These are phyloP conservation scores for Nasonia giraulti DNA, from an alignment of 1,140 invertebrate genomes.

Conservation along the genomic window DNA sequence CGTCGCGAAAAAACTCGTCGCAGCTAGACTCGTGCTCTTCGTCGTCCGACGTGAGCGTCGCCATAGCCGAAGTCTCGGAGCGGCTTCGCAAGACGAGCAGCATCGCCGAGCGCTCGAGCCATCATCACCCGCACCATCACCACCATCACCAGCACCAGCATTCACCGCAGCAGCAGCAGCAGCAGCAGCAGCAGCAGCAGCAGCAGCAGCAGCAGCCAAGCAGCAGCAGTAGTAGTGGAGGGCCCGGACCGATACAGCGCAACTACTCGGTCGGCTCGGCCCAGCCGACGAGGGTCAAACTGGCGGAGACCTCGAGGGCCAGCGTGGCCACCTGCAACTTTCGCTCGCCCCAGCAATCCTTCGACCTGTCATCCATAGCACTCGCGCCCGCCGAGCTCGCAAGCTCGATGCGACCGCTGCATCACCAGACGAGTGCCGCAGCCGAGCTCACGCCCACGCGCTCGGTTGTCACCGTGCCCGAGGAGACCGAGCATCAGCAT, in stretches of 20 bases:
- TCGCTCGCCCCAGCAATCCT: constrained; percentile 66
- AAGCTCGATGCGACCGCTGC: background rate
- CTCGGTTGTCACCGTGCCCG: constrained; percentile 58
- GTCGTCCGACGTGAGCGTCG: constrained; percentile 83
- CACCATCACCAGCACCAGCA: constrained; percentile 79
- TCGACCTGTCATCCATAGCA: constrained; percentile 61
- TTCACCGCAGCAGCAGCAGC: no score
- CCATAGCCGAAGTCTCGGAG: constrained; percentile 77
- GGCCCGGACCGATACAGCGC: constrained; percentile 64
- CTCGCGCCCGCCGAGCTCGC: constrained; percentile 47
- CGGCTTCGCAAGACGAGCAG: constrained; percentile 77
- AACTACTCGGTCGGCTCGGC: constrained; percentile 67
- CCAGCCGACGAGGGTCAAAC: constrained; percentile 55
- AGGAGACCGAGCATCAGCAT: constrained; percentile 61
- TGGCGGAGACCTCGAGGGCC: constrained; percentile 66
- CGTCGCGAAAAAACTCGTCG: constrained; percentile 76
- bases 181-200: constrained; percentile 37
- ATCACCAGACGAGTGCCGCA: constrained; percentile 16
- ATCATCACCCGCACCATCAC: constrained; percentile 61
- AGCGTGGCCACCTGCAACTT: constrained; percentile 66
- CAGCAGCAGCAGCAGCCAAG: constrained; percentile 25
- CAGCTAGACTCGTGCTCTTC: constrained; percentile 79
- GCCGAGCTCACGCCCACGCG: constrained; percentile 54
- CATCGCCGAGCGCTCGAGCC: constrained; percentile 81
- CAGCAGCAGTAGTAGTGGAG: constrained; percentile 73